Conservation (phyloP, 2,113 vertebrate species). For the Suricata suricatta region DNA sequence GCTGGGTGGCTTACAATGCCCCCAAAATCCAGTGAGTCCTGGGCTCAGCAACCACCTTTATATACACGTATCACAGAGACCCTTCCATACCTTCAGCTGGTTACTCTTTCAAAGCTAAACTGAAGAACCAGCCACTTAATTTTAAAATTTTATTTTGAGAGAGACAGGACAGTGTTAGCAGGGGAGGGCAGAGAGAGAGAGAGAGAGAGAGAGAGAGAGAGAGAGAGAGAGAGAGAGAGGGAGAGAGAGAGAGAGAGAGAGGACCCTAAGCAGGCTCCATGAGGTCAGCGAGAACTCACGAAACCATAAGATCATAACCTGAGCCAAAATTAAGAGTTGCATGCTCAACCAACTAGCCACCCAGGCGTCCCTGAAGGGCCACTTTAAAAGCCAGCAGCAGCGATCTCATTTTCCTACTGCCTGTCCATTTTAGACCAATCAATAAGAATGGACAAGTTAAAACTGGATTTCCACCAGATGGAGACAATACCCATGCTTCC, state of each 20-base stretch:
- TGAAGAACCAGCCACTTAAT: background rate
- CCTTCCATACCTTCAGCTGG: background rate
- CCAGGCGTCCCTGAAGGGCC: background rate
- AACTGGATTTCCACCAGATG: background rate
- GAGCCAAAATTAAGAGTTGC: background rate
- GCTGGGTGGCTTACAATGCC: background rate
- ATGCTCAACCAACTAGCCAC: background rate
- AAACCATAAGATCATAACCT: background rate
- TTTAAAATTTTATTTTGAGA: too few relatives aligned
- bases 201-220: background rate
- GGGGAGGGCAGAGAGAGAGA: background rate
- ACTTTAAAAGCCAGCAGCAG: background rate
- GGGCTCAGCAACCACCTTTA: background rate
- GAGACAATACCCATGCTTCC: background rate
- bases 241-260: background rate
- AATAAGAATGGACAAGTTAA: slow-evolving; percentile 1
- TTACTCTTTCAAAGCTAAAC: background rate
- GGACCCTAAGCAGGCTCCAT: background rate
- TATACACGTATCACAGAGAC: background rate
- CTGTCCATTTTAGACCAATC: background rate
- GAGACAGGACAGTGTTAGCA: too few relatives aligned
- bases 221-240: background rate
- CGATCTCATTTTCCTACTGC: background rate
- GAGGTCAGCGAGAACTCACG: too few relatives aligned
- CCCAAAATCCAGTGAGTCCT: background rate